phyloP scores from a whole-genome alignment of 2,797 vertebrate genomes.

The Pseudochaenichthys georgianus region DNA sequence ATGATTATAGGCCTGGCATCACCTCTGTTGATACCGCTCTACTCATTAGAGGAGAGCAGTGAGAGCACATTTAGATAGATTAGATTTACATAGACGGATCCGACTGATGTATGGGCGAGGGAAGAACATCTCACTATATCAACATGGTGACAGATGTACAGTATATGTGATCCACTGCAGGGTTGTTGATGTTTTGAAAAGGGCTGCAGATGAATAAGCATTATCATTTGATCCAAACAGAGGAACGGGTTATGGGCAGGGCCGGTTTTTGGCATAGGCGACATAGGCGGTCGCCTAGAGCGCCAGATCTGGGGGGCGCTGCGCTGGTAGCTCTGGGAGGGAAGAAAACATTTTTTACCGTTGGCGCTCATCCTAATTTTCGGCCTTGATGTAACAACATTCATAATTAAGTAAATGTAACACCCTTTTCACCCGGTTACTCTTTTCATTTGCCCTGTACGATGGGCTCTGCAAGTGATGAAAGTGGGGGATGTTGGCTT shows the following conservation, averaged over 20 bases:
- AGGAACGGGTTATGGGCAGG: neutral
- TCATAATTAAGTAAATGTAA: too few species aligned
- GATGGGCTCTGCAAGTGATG: too few species aligned
- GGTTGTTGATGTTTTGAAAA: constrained; percentile 18
- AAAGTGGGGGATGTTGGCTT: too few species aligned
- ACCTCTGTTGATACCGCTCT: constrained; percentile 73
- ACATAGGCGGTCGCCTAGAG: too few species aligned
- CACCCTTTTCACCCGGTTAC: too few species aligned
- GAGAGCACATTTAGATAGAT: constrained; percentile 54
- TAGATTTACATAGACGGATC: constrained; percentile 55
- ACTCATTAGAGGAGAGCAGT: constrained; percentile 66
- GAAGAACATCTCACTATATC: constrained; percentile 5
- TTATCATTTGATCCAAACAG: constrained; percentile 17
- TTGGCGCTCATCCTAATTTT: too few species aligned
- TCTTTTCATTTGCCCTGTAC: too few species aligned
- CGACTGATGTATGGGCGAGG: constrained; percentile 43
- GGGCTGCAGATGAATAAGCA: constrained; percentile 16
- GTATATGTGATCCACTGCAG: constrained; percentile 6
- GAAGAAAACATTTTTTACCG: too few species aligned
- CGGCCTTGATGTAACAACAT: too few species aligned
- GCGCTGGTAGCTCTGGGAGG: too few species aligned
- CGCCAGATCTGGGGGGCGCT: too few species aligned
- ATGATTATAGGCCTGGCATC: constrained; percentile 70
- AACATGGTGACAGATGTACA: constrained; percentile 33
- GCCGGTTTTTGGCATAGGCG: too few species aligned